Base-by-base conservation (phyloP, 37 sponge, comb jelly and placozoan species). In the Hexactinellida sp. region DNA sequence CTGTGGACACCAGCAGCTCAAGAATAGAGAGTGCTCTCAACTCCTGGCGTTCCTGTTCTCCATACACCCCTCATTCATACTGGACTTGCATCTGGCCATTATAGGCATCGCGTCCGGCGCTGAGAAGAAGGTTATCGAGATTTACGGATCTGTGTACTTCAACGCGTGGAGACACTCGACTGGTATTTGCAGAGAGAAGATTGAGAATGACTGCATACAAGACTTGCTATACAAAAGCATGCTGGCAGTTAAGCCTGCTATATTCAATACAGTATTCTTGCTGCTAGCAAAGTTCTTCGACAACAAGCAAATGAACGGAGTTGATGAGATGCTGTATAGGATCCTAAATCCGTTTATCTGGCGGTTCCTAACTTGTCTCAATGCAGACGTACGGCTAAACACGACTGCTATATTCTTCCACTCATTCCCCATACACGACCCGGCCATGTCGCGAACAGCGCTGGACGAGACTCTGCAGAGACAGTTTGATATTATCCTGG, bases 141-240 rank as follows among this genome's bases (percentile, higher is more conserved):
- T 55, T 10, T 95, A 95, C 87, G 93, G 93, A n/a, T 89, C 89
- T 36, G 89, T 95, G 21, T 95, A 95, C 85, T 92, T 89, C 76
- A 83, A 86, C 36, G 93, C 95, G 13, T 95, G 95, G 95, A 85
- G 84, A 47, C 38, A 86, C 1, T 55, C 95, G 1, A 83, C 91
- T 37, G 93, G 90, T 0, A 87, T 90, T 36, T 91, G 90, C 51
- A 86, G 90, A 32, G 83, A 89, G 85, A 88, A 88, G 35, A 0
- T 51, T 54, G 37, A 34, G 36, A 9, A 38, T 21, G 36, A 16
- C 7, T 83, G 47, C 16, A 37, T 34, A 16, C 36, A 83, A 19
- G 39, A 38, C 10, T 32, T 38, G 24, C 24, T 38, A 32, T 83
- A 83, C 24, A 83, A 38, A 32, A 3, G 84, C 21, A 83, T 38